Evolutionary conservation across 2,888 invertebrate species (phyloP).

Genomic region (Eretmocerus hayati): DNA sequence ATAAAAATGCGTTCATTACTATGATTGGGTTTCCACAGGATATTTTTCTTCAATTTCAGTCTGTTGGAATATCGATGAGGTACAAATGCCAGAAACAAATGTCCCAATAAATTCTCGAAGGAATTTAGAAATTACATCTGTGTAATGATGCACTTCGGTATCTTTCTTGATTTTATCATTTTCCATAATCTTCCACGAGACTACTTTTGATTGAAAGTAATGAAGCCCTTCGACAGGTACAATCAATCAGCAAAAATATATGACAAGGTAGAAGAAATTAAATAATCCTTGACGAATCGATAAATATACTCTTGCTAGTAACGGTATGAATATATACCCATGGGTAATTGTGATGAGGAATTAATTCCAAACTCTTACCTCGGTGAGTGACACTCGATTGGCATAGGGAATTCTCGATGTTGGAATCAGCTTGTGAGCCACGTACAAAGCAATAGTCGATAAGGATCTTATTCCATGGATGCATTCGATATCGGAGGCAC

Average conservation of each 20-base stretch:
- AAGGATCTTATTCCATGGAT: conserved; percentile 66
- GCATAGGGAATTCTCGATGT: conserved; percentile 58
- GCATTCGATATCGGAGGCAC: conserved; percentile 53
- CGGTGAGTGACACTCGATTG: conserved; percentile 56
- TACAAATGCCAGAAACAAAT: no score
- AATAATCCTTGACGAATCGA: no score
- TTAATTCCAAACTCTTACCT: conserved; percentile 52
- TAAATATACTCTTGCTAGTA: neutral
- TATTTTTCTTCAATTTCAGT: neutral
- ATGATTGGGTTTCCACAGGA: neutral
- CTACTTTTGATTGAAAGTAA: no score
- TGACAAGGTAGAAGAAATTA: no score
- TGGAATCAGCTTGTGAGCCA: conserved; percentile 62
- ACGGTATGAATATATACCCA: neutral
- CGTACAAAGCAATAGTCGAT: conserved; percentile 56
- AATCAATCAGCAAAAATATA: no score
- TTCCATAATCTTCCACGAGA: no score
- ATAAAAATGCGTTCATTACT: neutral
- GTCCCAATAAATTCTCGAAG: no score
- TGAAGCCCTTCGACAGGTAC: no score
- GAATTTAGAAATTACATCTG: no score
- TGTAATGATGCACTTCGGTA: no score
- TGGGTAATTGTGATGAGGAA: no score
- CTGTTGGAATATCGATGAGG: neutral
- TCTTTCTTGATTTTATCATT: no score